Evolutionary conservation across 1,140 invertebrate species (phyloP).

Genomic region (Brachionus manjavacas): DNA sequence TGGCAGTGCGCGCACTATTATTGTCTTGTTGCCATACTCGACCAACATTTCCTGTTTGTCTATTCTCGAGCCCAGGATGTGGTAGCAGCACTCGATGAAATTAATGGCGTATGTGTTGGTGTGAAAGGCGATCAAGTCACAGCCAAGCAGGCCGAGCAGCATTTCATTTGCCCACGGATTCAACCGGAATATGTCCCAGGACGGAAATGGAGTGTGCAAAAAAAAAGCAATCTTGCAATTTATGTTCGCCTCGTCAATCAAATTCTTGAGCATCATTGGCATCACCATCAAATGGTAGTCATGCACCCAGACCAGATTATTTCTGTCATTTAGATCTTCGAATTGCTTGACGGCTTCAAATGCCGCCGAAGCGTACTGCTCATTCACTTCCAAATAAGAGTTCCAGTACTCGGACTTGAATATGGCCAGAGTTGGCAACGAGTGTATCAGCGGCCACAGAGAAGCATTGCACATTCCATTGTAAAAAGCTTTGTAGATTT

Average conservation of each 20-base stretch:
- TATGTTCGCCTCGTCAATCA: conserved; percentile 72
- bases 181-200: conserved; percentile 82
- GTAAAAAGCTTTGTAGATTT: conserved; percentile 76
- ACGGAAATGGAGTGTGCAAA: conserved; percentile 83
- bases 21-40: conserved; percentile 76
- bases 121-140: conserved; percentile 85
- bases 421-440: conserved; percentile 74
- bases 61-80: conserved; percentile 76
- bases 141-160: conserved; percentile 70
- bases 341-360: conserved; percentile 60
- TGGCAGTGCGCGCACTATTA: conserved; percentile 70
- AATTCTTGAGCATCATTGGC: conserved; percentile 78
- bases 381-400: conserved; percentile 71
- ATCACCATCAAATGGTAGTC: conserved; percentile 85
- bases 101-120: conserved; percentile 84
- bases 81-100: conserved; percentile 83
- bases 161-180: conserved; percentile 86
- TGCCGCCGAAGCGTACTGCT: conserved; percentile 73
- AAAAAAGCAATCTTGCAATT: conserved; percentile 79
- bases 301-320: conserved; percentile 79
- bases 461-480: conserved; percentile 85
- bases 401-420: conserved; percentile 75
- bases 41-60: conserved; percentile 78
- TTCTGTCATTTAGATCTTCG: conserved; percentile 57
- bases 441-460: conserved; percentile 84